phyloP scores from a whole-genome alignment of 2,888 invertebrate genomes.

The Apeira syringaria region DNA sequence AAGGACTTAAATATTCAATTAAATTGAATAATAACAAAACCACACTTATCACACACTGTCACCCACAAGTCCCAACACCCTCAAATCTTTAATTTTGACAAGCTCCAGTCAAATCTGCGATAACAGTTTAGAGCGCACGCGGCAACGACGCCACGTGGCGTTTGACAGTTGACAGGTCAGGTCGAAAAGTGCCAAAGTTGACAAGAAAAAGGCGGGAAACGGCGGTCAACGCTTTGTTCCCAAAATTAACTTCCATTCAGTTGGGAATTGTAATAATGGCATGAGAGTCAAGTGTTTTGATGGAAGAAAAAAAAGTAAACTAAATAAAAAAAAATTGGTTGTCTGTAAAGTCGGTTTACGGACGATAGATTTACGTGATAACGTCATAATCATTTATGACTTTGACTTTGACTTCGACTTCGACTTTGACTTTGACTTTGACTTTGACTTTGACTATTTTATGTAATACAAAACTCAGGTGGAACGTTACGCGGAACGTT shows the following conservation, averaged over 20 bases:
- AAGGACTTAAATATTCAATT: slow-evolving; percentile 32
- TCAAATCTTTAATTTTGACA: slow-evolving; percentile 54
- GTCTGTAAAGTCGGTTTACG: no score
- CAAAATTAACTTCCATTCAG: slow-evolving; percentile 52
- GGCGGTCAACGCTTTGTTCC: slow-evolving; percentile 55
- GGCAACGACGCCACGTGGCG: slow-evolving; percentile 72
- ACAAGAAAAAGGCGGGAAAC: slow-evolving; percentile 48
- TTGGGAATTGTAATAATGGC: not conserved
- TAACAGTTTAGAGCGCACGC: slow-evolving; percentile 70
- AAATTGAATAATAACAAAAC: slow-evolving; percentile 36
- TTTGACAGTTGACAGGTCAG: slow-evolving; percentile 62
- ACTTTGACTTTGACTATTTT: no score
- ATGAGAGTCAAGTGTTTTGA: slow-evolving; percentile 13
- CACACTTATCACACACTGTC: slow-evolving; percentile 42
- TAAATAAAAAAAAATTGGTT: no score
- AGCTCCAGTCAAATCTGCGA: slow-evolving; percentile 53
- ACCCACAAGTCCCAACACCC: slow-evolving; percentile 46
- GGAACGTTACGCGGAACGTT: no score
- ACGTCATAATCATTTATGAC: no score
- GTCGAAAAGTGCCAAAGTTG: slow-evolving; percentile 57
- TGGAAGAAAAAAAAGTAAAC: no score
- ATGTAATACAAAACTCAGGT: no score
- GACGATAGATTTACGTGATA: no score
- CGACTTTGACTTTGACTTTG: no score
- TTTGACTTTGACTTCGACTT: no score